Conservation (phyloP, 1,140 invertebrate species). For the Drosophila saltans region DNA sequence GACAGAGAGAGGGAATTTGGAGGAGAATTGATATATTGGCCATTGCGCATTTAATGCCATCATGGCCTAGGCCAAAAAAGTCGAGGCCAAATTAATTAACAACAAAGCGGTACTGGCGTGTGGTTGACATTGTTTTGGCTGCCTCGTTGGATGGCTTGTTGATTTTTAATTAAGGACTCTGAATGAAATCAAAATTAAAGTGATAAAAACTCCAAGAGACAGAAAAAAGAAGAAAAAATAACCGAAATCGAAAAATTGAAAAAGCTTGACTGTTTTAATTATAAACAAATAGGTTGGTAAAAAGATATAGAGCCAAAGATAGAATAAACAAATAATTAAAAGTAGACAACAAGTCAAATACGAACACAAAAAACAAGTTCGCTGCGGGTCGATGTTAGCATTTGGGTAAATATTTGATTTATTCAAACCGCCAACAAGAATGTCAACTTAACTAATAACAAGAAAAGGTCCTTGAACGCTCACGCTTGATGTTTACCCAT, state of each 20-base stretch:
- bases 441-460: slow-evolving; percentile 65
- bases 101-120: slow-evolving; percentile 45
- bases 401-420: slow-evolving; percentile 66
- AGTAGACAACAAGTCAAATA: slow-evolving; percentile 53
- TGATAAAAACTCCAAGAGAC: slow-evolving; percentile 37
- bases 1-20: not conserved
- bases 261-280: slow-evolving; percentile 59
- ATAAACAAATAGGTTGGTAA: slow-evolving; percentile 65
- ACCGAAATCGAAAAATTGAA: slow-evolving; percentile 38
- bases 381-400: slow-evolving; percentile 62
- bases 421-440: slow-evolving; percentile 32
- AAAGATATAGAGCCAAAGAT: slow-evolving; percentile 53
- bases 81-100: slow-evolving; percentile 74
- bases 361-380: slow-evolving; percentile 1
- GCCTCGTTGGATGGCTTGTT: slow-evolving; percentile 25
- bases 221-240: not conserved
- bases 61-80: slow-evolving; percentile 27
- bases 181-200: slow-evolving; percentile 63
- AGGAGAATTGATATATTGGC: slow-evolving; percentile 58
- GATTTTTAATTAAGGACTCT: slow-evolving; percentile 75
- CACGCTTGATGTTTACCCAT: slow-evolving; percentile 43
- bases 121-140: slow-evolving; percentile 13
- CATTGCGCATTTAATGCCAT: slow-evolving; percentile 46
- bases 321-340: slow-evolving; percentile 78
- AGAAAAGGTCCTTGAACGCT: slow-evolving; percentile 52